Evolutionary conservation across 2,113 vertebrate genomes (phyloP).

Genomic region (Hipposideros armiger): DNA sequence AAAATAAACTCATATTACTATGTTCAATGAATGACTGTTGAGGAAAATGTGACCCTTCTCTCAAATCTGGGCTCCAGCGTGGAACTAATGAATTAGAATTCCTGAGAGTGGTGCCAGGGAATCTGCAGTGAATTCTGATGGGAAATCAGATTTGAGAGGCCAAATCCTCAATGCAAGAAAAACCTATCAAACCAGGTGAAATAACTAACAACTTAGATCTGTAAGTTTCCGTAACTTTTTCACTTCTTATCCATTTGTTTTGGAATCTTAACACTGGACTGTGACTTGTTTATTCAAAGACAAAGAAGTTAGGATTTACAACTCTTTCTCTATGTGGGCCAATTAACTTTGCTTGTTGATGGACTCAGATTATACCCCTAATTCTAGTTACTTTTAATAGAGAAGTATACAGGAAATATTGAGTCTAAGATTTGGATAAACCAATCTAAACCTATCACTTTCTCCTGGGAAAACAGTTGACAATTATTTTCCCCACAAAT

Average conservation of each 20-base stretch:
- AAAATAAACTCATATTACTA: not conserved
- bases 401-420: not conserved
- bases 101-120: not conserved
- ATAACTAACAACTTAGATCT: not conserved
- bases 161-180: not conserved
- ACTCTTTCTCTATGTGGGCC: not conserved
- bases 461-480: not conserved
- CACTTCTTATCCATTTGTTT: not conserved
- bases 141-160: not conserved
- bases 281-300: not conserved
- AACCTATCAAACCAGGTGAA: not conserved
- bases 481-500: not conserved
- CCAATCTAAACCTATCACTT: not conserved
- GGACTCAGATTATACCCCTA: not conserved
- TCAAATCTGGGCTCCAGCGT: not conserved
- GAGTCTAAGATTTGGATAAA: not conserved
- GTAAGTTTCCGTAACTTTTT: not conserved
- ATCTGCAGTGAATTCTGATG: not conserved
- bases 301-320: not conserved
- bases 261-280: not conserved
- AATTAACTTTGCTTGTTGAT: not conserved
- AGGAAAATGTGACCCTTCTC: not conserved
- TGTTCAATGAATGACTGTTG: not conserved
- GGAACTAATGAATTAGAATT: not conserved
- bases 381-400: not conserved